These are phyloP conservation scores for Acanthosepion esculentum DNA, from an alignment of 2,888 invertebrate species.

Conservation along the genomic window DNA sequence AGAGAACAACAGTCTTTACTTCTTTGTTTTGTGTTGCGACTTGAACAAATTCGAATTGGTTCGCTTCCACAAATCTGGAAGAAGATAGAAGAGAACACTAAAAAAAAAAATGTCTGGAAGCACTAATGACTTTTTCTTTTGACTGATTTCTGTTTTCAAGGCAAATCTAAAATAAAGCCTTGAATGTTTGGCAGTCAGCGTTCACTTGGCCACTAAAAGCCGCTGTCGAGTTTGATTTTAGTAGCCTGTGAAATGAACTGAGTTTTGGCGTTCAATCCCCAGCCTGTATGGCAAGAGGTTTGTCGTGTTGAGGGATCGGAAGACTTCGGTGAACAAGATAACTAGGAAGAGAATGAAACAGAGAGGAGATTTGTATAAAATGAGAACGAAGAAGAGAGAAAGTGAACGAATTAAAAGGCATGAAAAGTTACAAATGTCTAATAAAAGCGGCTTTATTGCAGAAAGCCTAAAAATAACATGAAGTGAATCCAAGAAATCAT, in stretches of 20 bases:
- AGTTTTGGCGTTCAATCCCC: not conserved
- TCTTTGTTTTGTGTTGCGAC: slow-evolving; percentile 33
- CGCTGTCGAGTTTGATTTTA: not conserved
- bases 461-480: no score
- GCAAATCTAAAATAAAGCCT: not conserved
- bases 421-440: not conserved
- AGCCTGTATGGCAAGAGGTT: not conserved
- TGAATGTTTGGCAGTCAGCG: not conserved
- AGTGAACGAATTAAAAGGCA: no score
- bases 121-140: not conserved
- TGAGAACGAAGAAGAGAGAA: no score
- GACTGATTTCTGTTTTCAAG: not conserved
- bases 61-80: not conserved
- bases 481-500: not conserved
- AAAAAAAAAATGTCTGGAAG: not conserved
- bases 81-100: not conserved
- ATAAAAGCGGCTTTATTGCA: not conserved
- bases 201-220: not conserved
- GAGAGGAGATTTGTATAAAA: not conserved
- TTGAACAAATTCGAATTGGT: not conserved
- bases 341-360: not conserved
- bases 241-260: not conserved
- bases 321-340: not conserved
- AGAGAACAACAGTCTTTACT: not conserved
- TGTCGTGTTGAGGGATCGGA: not conserved